A percentile compares a stretch with the other conserved stretches of the same genome.
Conservation (phyloP, 1,140 invertebrate species). For the Philaenus spumarius region DNA sequence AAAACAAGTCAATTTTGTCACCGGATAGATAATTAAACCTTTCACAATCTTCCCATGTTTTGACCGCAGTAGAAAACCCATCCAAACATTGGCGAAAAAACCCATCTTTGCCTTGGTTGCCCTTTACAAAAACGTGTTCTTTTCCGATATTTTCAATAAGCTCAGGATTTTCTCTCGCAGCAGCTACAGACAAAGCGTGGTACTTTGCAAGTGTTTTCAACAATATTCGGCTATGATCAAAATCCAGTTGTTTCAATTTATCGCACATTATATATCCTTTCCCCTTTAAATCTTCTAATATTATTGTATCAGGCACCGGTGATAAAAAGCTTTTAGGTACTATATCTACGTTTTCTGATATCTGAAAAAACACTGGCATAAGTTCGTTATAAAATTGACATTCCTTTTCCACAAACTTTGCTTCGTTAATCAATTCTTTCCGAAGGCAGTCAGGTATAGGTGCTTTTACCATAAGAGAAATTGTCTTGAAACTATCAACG, state of each 20-base stretch:
- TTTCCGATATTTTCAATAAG: neutral
- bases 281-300: neutral
- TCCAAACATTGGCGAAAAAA: neutral
- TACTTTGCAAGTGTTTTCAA: slow-evolving; percentile 1
- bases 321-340: neutral
- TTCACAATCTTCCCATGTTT: neutral
- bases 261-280: neutral
- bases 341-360: neutral
- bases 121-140: neutral
- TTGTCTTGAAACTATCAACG: neutral
- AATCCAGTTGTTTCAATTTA: neutral
- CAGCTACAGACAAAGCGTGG: slow-evolving; percentile 1
- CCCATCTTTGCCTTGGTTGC: neutral
- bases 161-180: neutral
- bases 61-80: neutral
- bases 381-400: neutral
- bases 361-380: neutral
- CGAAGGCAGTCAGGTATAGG: neutral
- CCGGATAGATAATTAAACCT: neutral
- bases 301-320: neutral
- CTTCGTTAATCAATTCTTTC: neutral
- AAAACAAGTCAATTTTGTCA: neutral
- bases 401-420: neutral
- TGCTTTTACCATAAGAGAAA: neutral
- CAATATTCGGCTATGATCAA: neutral